These are phyloP conservation scores for Lemur catta DNA, from an alignment of 2,797 vertebrate species.

Conservation along the genomic window DNA sequence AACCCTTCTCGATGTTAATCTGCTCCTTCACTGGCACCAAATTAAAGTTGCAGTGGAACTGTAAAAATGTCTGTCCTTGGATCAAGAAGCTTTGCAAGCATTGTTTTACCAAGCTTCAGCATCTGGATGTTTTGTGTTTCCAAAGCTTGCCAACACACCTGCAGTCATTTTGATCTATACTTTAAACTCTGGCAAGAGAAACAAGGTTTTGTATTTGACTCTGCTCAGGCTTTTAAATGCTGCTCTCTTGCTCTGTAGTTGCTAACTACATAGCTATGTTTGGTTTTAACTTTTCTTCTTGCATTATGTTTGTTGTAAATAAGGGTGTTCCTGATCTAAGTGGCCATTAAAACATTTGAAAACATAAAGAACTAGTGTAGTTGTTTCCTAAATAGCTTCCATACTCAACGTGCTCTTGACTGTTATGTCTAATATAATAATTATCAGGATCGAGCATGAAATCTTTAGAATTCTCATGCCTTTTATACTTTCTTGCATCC, in stretches of 20 bases:
- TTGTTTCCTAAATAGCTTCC: slow-evolving; percentile 24
- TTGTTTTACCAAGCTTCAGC: slow-evolving; percentile 45
- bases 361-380: not conserved
- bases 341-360: slow-evolving; percentile 38
- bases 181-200: slow-evolving; percentile 60
- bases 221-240: slow-evolving; percentile 28
- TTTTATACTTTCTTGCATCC: slow-evolving; percentile 36
- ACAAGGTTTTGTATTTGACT: slow-evolving; percentile 49
- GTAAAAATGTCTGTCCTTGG: slow-evolving; percentile 23
- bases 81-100: slow-evolving; percentile 39
- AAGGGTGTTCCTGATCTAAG: slow-evolving; percentile 32
- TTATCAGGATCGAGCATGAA: slow-evolving; percentile 26
- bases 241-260: slow-evolving; percentile 32
- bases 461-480: slow-evolving; percentile 10
- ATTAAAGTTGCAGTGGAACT: slow-evolving; percentile 44
- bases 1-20: not conserved
- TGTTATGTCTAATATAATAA: slow-evolving; percentile 8
- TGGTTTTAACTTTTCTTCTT: slow-evolving; percentile 48
- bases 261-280: slow-evolving; percentile 48
- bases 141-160: slow-evolving; percentile 7
- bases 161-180: slow-evolving; percentile 28
- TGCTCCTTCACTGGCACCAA: slow-evolving; percentile 39
- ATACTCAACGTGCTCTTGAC: not conserved
- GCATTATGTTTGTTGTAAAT: slow-evolving; percentile 27
- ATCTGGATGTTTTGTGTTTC: slow-evolving; percentile 12